Evolutionary conservation across 2,888 invertebrate genomes (phyloP), one percentile per base, ranked within the genome.

Genomic region (Hanleya hanleyi): DNA sequence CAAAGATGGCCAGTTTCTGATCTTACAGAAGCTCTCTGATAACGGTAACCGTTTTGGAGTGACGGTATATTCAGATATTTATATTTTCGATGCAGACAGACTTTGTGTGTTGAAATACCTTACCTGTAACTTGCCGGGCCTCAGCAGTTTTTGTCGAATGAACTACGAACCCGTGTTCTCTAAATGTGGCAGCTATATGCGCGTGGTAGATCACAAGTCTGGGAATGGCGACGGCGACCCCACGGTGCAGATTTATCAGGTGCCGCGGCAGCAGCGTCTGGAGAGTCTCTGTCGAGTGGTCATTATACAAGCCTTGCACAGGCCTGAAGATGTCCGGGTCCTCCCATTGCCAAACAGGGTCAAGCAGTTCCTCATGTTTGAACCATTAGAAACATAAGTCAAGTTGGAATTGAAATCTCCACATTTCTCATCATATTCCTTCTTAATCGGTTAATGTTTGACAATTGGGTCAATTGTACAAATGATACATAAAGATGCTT

Each of bases 91-190:
- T 35, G 70, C 80, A 1, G 73, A 79, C 61, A 47, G 49, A 7
- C 49, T 80, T 22, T 65, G 65, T n/a, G 69, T 80, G 50, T 62
- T 80, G 37, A 77, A 76, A 61, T 78, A 80, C 38, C 49, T 75
- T 32, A 77, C 73, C 4, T 70, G 76, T 1, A 66, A 74, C 29
- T 73, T 80, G 29, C 80, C 79, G 12, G 77, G 74, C 3, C 66
- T 79, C 49, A 74, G 75, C 64, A 72, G 72, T 35, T 70, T 80
- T 41, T 80, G 80, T 57, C 64, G 68, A 6, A 38, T 68, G 18
- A 79, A 77, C 74, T 80, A 79, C n/a, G 77, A 77, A 29, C 76
- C 78, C 0, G 67, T 74, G 64, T 80, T 80, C 65, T 80, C 80
- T 22, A 67, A 69, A 22, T 80, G 80, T 41, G 75, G 78, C 66